phyloP scores from a whole-genome alignment of 1,140 invertebrate species.

The Mizuhopecten yessoensis region DNA sequence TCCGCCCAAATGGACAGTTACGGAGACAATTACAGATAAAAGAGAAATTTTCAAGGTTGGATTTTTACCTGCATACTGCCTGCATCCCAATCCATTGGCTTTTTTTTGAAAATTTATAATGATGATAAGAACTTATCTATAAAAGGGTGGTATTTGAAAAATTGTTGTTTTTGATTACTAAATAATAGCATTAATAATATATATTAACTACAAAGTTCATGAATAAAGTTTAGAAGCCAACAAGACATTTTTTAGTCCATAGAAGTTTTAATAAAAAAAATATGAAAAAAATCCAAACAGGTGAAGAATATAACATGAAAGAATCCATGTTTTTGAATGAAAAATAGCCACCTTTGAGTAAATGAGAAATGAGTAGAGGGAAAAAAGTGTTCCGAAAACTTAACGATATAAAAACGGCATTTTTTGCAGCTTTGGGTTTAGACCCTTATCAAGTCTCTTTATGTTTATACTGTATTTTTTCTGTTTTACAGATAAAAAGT shows the following conservation, averaged over 20 bases:
- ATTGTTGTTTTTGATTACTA: too few relatives aligned
- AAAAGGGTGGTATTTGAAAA: too few relatives aligned
- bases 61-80: too few relatives aligned
- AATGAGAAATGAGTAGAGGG: neutral
- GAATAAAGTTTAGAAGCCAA: neutral
- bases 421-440: neutral
- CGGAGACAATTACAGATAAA: neutral
- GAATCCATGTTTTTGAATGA: neutral
- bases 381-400: neutral
- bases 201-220: too few relatives aligned
- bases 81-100: too few relatives aligned
- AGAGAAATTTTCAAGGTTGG: neutral
- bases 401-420: neutral
- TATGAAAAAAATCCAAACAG: neutral
- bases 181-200: too few relatives aligned
- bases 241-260: neutral
- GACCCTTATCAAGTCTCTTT: neutral
- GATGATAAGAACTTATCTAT: too few relatives aligned
- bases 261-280: neutral
- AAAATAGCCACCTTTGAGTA: neutral
- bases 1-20: neutral
- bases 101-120: too few relatives aligned
- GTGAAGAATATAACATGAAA: neutral
- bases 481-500: constrained; percentile 32
- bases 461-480: neutral